phyloP scores from a whole-genome alignment of 2,888 invertebrate species.

The Volucella inflata region DNA sequence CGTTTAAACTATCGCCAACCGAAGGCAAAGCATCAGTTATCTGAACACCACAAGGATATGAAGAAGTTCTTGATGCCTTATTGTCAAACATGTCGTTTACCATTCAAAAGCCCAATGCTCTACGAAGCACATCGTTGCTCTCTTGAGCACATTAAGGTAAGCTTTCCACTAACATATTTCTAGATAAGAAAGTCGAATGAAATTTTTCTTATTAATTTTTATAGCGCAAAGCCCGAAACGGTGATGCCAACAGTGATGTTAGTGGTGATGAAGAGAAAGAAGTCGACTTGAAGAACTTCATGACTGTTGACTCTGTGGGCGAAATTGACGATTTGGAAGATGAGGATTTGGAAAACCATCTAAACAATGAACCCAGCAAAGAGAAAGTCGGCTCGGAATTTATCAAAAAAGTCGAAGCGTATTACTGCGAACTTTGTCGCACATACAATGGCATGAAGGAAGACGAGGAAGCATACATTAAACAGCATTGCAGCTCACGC shows the following conservation, averaged over 20 bases:
- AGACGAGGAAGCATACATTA: conserved; percentile 86
- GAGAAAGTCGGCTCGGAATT: conserved; percentile 91
- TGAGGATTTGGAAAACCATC: conserved; percentile 85
- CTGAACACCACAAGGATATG: conserved; percentile 92
- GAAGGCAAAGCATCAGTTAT: conserved; percentile 90
- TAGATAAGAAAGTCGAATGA: neutral
- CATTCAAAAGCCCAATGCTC: conserved; percentile 93
- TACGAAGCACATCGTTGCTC: conserved; percentile 93
- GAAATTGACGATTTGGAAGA: conserved; percentile 89
- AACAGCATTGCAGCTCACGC: conserved; percentile 90
- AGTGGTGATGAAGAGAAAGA: conserved; percentile 88
- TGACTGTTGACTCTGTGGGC: conserved; percentile 93
- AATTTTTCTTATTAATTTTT: conserved; percentile 33
- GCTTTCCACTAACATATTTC: conserved; percentile 22
- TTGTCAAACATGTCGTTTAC: conserved; percentile 90
- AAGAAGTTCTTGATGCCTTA: conserved; percentile 93
- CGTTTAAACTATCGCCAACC: conserved; percentile 90
- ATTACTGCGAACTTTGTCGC: conserved; percentile 92
- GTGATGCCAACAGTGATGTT: conserved; percentile 86
- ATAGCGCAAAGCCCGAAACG: conserved; percentile 86
- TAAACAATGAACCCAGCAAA: conserved; percentile 82
- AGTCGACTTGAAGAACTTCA: conserved; percentile 87
- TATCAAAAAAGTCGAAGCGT: conserved; percentile 90
- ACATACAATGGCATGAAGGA: conserved; percentile 88
- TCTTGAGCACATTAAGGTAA: conserved; percentile 91